These are phyloP conservation scores for Andrena bicolor DNA, from an alignment of 2,888 invertebrate genomes.

Conservation along the genomic window DNA sequence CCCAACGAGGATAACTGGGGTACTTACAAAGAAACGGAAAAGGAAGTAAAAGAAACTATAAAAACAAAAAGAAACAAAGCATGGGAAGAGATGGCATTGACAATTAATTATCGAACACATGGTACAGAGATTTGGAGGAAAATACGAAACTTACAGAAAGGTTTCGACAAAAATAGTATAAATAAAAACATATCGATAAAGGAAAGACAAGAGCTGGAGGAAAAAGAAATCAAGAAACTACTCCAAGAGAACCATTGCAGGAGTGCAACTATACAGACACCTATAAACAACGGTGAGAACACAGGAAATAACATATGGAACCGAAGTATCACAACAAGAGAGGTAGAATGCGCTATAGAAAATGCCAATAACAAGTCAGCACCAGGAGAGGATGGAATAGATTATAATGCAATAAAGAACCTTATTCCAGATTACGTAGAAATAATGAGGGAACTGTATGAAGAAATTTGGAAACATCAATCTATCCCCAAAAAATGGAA, in stretches of 20 bases:
- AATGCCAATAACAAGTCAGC: constrained; percentile 38
- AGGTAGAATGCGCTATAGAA: constrained; percentile 36
- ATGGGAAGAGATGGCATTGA: constrained; percentile 5
- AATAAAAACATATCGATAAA: not conserved
- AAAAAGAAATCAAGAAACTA: not conserved
- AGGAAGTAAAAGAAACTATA: not conserved
- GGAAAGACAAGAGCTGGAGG: not conserved
- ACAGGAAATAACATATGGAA: not conserved
- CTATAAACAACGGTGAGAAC: too few species aligned
- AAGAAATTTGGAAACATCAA: constrained; percentile 26
- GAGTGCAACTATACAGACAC: too few species aligned
- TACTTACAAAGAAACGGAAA: not conserved
- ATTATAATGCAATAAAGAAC: constrained; percentile 34
- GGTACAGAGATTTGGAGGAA: constrained; percentile 4
- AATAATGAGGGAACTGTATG: constrained; percentile 28
- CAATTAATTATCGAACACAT: not conserved
- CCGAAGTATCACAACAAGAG: not conserved
- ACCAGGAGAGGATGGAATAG: constrained; percentile 42
- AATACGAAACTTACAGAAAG: not conserved
- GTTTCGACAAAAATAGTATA: not conserved
- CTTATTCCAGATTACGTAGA: not conserved
- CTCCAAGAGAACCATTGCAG: not conserved
- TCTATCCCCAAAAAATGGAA: constrained; percentile 36
- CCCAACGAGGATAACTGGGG: not conserved
- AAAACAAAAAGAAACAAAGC: not conserved